phyloP scores from a whole-genome alignment of 1,140 invertebrate species.

The Oryctes rhinoceros region DNA sequence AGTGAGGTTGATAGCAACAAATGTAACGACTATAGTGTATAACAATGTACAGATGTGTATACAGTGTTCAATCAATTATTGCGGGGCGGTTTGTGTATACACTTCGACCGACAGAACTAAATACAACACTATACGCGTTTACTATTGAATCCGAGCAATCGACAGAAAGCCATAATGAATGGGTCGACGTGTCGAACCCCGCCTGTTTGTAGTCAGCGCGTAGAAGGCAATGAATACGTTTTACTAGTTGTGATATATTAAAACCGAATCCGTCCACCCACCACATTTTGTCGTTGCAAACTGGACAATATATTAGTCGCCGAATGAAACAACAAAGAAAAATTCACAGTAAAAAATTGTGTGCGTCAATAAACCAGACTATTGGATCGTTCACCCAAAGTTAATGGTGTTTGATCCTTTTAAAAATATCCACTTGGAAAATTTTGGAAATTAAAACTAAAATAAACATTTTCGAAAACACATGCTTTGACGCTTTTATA shows the following conservation, averaged over 20 bases:
- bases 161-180: conserved; percentile 32
- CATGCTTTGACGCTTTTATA: too few species aligned
- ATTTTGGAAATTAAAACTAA: too few species aligned
- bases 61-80: conserved; percentile 11
- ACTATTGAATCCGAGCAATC: conserved; percentile 4
- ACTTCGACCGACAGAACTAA: not conserved
- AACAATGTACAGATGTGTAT: too few species aligned
- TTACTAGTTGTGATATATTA: conserved; percentile 53
- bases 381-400: too few species aligned
- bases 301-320: conserved; percentile 18
- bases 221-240: conserved; percentile 50
- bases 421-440: too few species aligned
- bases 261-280: conserved; percentile 52
- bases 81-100: not conserved
- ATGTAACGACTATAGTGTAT: too few species aligned
- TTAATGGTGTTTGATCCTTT: too few species aligned
- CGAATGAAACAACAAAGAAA: not conserved
- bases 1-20: too few species aligned
- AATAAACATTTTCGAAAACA: too few species aligned
- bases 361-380: too few species aligned
- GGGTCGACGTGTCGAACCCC: conserved; percentile 42
- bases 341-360: too few species aligned
- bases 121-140: conserved; percentile 18
- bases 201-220: conserved; percentile 49
- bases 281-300: conserved; percentile 45